phyloP scores from a whole-genome alignment of 1,140 invertebrate species.

The Trichogramma pretiosum region DNA sequence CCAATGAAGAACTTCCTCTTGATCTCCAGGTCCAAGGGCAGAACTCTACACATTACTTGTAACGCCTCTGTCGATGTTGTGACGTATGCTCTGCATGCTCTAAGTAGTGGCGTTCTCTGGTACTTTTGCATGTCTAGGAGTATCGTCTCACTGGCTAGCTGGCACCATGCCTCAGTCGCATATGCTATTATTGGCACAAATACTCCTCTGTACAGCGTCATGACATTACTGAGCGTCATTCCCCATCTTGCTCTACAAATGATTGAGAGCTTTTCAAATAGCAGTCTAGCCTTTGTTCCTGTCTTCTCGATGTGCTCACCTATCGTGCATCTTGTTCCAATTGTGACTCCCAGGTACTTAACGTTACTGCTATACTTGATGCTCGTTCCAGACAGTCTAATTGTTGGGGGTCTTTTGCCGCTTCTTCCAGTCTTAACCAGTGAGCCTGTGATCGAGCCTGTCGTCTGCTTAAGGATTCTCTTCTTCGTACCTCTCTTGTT shows the following conservation, averaged over 20 bases:
- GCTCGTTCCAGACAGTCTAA: background rate
- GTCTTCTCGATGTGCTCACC: background rate
- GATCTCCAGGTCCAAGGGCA: background rate
- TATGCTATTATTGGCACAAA: conserved; percentile 23
- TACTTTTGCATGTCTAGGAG: too few species aligned
- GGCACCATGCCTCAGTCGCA: conserved; percentile 25
- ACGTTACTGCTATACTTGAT: background rate
- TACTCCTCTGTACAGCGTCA: conserved; percentile 22
- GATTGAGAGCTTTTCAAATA: conserved; percentile 8
- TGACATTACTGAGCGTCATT: conserved; percentile 14
- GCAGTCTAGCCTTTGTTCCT: background rate
- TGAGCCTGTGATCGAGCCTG: background rate
- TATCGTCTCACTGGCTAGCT: too few species aligned
- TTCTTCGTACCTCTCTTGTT: too few species aligned
- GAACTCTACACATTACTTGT: background rate
- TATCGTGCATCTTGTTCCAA: background rate
- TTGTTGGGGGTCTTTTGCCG: background rate
- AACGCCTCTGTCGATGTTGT: background rate
- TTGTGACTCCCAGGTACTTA: conserved; percentile 14
- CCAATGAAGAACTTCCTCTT: background rate
- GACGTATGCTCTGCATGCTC: background rate
- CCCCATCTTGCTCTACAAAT: conserved; percentile 14
- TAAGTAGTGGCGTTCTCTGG: background rate
- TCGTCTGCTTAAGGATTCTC: background rate
- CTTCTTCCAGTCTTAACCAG: background rate